Percentiles rank a stretch among this genome's conserved stretches.
These are phyloP conservation scores for Ostrea denselamellosa DNA, from an alignment of 1,140 invertebrate species.

Conservation along the genomic window DNA sequence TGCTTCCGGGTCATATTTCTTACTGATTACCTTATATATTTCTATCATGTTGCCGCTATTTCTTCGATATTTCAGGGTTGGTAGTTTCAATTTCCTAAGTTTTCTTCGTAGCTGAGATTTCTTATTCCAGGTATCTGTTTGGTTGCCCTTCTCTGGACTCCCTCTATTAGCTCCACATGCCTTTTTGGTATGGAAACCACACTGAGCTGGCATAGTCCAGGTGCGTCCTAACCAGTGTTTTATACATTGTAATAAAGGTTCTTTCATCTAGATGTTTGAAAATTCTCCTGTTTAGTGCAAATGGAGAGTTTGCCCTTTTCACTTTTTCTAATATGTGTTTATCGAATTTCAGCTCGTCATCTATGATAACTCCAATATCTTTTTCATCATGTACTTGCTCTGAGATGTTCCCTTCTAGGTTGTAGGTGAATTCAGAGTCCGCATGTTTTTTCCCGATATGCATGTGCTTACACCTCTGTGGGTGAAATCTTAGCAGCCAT, in stretches of 20 bases:
- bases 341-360: neutral
- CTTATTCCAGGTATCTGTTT: too few relatives aligned
- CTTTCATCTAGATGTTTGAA: constrained; percentile 17
- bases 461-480: constrained; percentile 37
- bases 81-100: too few relatives aligned
- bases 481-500: constrained; percentile 52
- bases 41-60: neutral
- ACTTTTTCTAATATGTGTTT: constrained; percentile 21
- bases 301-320: neutral
- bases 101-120: too few relatives aligned
- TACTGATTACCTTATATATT: neutral
- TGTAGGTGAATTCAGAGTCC: neutral
- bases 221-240: constrained; percentile 29
- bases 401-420: neutral
- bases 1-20: neutral
- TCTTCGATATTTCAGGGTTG: too few relatives aligned
- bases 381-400: constrained; percentile 19
- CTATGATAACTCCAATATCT: constrained; percentile 15
- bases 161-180: constrained; percentile 9
- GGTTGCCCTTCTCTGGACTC: constrained; percentile 35
- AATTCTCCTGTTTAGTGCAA: constrained; percentile 26
- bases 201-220: constrained; percentile 28
- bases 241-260: constrained; percentile 41
- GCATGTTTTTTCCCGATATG: neutral
- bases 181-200: constrained; percentile 40